These are phyloP conservation scores for Hystrix brachyura DNA, from an alignment of 2,113 vertebrate species.

Conservation along the genomic window DNA sequence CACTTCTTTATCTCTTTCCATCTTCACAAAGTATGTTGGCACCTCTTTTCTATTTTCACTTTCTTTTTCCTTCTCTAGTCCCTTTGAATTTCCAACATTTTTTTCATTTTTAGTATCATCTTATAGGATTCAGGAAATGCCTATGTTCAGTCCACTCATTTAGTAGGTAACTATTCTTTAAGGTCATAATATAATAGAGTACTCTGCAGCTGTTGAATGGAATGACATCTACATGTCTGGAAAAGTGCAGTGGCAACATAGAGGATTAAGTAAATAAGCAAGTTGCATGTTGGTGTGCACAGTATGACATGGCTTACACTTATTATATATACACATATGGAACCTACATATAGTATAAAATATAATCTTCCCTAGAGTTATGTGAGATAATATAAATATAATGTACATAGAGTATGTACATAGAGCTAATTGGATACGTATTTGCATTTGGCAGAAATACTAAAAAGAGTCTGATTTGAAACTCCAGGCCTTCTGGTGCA, in stretches of 20 bases:
- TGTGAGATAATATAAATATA: not conserved
- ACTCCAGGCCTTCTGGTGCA: not conserved
- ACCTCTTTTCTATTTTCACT: not conserved
- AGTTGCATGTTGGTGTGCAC: not conserved
- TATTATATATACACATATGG: not conserved
- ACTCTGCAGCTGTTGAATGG: not conserved
- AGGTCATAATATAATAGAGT: not conserved
- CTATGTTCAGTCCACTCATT: not conserved
- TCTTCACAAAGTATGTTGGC: not conserved
- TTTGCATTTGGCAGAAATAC: not conserved
- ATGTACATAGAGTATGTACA: not conserved
- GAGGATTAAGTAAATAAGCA: not conserved
- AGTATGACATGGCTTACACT: not conserved
- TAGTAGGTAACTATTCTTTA: not conserved
- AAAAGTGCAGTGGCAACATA: not conserved
- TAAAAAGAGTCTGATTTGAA: not conserved
- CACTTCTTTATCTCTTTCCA: not conserved
- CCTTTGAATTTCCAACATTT: not conserved
- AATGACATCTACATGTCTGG: not conserved
- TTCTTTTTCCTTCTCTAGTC: not conserved
- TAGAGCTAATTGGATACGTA: not conserved
- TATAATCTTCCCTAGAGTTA: not conserved
- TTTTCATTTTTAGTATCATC: not conserved
- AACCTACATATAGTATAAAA: not conserved
- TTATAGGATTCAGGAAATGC: not conserved